Evolutionary conservation across 2,888 invertebrate genomes (phyloP).

Genomic region (Troides oblongomaculatus): DNA sequence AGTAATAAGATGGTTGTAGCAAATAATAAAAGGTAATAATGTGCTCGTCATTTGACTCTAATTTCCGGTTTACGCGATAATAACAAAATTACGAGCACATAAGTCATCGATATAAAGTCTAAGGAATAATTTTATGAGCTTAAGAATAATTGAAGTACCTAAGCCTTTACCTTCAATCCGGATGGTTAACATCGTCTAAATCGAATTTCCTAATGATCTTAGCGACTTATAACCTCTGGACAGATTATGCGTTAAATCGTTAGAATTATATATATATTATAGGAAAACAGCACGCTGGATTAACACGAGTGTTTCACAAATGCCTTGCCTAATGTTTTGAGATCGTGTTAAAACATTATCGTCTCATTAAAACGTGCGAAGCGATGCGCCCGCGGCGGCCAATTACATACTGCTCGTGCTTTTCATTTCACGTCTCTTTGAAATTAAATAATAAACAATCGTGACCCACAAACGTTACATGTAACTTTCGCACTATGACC

Average conservation of each 20-base stretch:
- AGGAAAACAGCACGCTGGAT: slow-evolving; percentile 6
- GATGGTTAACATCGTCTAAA: slow-evolving; percentile 32
- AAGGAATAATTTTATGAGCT: slow-evolving; percentile 33
- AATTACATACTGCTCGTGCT: slow-evolving; percentile 47
- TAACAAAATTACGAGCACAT: slow-evolving; percentile 39
- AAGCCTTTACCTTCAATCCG: slow-evolving; percentile 35
- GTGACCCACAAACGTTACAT: slow-evolving; percentile 43
- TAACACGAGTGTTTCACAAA: slow-evolving; percentile 27
- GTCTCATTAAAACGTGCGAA: slow-evolving; percentile 37
- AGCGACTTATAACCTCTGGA: slow-evolving; percentile 24
- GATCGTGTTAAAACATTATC: slow-evolving; percentile 28
- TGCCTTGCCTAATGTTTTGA: slow-evolving; percentile 33
- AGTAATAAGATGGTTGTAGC: no score
- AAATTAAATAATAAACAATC: slow-evolving; percentile 47
- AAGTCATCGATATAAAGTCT: slow-evolving; percentile 48
- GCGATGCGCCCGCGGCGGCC: slow-evolving; percentile 44
- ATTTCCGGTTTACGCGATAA: slow-evolving; percentile 42
- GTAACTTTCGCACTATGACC: slow-evolving; percentile 60
- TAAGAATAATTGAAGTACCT: slow-evolving; percentile 36
- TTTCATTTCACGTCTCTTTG: slow-evolving; percentile 40
- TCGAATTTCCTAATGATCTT: slow-evolving; percentile 33
- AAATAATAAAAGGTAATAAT: background rate
- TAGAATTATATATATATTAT: slow-evolving; percentile 23
- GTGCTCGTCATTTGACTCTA: slow-evolving; percentile 17
- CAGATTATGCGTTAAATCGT: slow-evolving; percentile 26